Base-by-base conservation (phyloP, 2,888 invertebrate genomes). In the Hirtodrosophila cameraria region DNA sequence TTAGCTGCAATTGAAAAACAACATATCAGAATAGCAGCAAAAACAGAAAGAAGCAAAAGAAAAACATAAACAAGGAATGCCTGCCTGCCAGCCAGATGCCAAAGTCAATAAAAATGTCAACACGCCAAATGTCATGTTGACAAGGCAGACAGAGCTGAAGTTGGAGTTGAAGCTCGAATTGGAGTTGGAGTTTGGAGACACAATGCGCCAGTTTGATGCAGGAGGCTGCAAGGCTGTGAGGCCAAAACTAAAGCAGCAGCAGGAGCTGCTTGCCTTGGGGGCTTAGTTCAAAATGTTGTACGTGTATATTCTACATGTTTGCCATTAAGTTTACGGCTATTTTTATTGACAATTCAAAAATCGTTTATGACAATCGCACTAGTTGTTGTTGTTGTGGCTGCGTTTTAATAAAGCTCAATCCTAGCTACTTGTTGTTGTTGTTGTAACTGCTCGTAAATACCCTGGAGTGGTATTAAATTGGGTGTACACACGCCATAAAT, bases 291-390 rank as follows among this genome's bases (percentile, higher is more conserved):
- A 30, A n/a, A n/a, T n/a, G 33, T 16, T 62, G 36, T 33, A 55
- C 61, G 61, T 71, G 57, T 79, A 43, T 48, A 43, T 48, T 53
- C 53, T 48, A 43, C 81, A 64, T 73, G 81, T 73, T 54, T 33
- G 48, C 58, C 68, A 71, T 73, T 69, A 69, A 70, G 43, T 66
- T 69, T 69, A 78, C 58, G 64, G 60, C 82, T 39, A 60, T 74
- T 86, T 87, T 87, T 85, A 85, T 85, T 75, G 86, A 78, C 84
- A 84, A 81, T 81, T 86, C 78, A 86, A 86, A 86, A 83, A 85
- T 86, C 89, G 81, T 86, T 89, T 88, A 89, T 81, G 88, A 81
- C 84, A 83, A 81, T 79, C 83, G 75, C 68, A 67, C 62, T 62
- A 67, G 64, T 60, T 70, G 53, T 53, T 55, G 28, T 30, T 30